phyloP scores from a whole-genome alignment of 2,797 vertebrate species.

The Cygnus olor region DNA sequence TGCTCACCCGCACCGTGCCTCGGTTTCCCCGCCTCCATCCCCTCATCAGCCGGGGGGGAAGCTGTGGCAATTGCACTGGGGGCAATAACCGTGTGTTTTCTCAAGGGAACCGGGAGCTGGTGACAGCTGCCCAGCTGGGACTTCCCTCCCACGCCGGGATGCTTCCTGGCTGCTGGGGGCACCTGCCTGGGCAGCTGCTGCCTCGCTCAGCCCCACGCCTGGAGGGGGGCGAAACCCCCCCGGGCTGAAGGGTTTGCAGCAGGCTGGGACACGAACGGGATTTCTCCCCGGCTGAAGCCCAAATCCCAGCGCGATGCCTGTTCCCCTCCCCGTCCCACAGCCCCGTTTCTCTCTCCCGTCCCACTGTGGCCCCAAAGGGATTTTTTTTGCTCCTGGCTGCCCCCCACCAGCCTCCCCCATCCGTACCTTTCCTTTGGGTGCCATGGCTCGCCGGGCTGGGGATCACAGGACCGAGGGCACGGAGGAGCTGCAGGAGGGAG shows the following conservation, averaged over 20 bases:
- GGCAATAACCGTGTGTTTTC: background rate
- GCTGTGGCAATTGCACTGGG: background rate
- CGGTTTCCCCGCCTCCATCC: background rate
- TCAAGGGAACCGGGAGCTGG: background rate
- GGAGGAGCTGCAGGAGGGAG: conserved; percentile 24
- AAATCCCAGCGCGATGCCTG: background rate
- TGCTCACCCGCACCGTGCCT: background rate
- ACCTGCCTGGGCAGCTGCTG: conserved; percentile 27
- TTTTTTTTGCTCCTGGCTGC: background rate
- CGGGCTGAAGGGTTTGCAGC: background rate
- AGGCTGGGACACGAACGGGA: fast-evolving
- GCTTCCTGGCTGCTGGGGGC: background rate
- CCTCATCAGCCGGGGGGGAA: background rate
- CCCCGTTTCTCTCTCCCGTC: background rate
- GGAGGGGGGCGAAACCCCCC: background rate
- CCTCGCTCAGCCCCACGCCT: background rate
- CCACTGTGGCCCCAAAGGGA: background rate
- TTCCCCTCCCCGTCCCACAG: background rate
- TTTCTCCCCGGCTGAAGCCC: background rate
- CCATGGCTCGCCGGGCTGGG: conserved; percentile 50
- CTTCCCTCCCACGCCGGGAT: background rate
- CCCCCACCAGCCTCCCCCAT: background rate
- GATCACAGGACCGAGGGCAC: background rate
- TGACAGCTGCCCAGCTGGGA: background rate
- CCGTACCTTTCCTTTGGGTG: conserved; percentile 70